Percentiles rank a stretch among this genome's conserved stretches.
Evolutionary conservation across 2,113 vertebrate species (phyloP).

Genomic region (Okapia johnstoni): DNA sequence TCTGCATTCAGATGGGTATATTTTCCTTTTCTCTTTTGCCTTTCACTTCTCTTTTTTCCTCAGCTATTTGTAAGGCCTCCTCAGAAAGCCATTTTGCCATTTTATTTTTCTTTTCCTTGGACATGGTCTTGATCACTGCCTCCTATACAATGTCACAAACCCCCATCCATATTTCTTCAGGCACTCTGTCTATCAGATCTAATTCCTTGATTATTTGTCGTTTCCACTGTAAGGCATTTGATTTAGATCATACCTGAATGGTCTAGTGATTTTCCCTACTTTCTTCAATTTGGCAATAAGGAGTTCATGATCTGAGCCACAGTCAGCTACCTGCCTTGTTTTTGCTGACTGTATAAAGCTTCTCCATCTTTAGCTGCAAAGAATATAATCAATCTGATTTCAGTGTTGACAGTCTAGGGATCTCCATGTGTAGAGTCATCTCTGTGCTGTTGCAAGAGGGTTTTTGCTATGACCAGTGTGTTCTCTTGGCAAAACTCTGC

Average conservation of each 20-base stretch:
- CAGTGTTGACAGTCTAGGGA: neutral
- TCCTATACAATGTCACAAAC: neutral
- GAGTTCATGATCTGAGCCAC: neutral
- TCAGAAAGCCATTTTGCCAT: neutral
- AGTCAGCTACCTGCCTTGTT: neutral
- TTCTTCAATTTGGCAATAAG: neutral
- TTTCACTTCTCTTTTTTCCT: neutral
- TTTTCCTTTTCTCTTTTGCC: neutral
- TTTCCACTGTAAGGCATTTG: neutral
- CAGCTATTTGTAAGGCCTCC: neutral
- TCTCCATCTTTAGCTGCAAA: neutral
- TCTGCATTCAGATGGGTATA: neutral
- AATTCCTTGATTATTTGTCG: neutral
- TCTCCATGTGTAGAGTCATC: neutral
- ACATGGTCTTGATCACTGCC: neutral
- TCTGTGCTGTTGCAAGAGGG: neutral
- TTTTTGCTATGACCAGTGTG: neutral
- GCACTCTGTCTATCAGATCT: neutral
- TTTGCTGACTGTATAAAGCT: neutral
- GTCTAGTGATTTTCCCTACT: neutral
- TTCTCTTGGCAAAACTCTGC: neutral
- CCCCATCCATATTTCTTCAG: neutral
- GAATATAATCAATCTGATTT: neutral
- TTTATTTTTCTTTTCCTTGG: neutral
- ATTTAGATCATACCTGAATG: neutral